Conservation (phyloP, 2,113 vertebrate genomes). For the Eudyptes chrysolophus region DNA sequence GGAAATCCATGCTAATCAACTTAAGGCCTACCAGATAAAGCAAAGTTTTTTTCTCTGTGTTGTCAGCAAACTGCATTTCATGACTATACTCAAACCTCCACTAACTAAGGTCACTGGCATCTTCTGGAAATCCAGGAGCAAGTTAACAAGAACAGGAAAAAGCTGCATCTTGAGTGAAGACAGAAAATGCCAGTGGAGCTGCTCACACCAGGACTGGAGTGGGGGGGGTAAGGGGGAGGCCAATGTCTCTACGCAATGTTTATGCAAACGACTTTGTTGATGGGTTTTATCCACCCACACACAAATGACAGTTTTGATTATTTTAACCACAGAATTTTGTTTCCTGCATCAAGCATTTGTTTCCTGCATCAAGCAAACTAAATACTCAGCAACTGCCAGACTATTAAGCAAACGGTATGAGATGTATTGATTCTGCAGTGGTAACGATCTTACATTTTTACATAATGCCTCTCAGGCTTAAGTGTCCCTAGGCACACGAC, state of each 20-base stretch:
- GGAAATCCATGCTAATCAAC: constrained; percentile 69
- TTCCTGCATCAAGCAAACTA: neutral
- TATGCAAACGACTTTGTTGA: neutral
- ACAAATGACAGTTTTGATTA: neutral
- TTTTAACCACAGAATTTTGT: neutral
- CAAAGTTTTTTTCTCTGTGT: neutral
- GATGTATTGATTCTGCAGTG: neutral
- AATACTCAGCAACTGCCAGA: neutral
- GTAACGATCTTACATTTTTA: neutral
- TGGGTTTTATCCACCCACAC: neutral
- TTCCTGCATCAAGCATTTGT: neutral
- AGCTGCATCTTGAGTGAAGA: neutral
- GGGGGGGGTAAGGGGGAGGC: neutral
- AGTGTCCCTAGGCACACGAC: neutral
- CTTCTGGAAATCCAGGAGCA: neutral
- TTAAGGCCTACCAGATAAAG: constrained; percentile 2
- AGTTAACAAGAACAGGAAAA: neutral
- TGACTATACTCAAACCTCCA: neutral
- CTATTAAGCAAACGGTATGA: neutral
- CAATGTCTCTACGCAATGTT: neutral
- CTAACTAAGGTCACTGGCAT: neutral
- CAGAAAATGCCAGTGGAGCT: neutral
- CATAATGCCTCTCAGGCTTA: neutral
- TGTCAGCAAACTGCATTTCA: constrained; percentile 51
- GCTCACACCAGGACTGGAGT: neutral